These are phyloP conservation scores for Bombus sibiricus DNA, from an alignment of 1,140 invertebrate species.

Conservation along the genomic window DNA sequence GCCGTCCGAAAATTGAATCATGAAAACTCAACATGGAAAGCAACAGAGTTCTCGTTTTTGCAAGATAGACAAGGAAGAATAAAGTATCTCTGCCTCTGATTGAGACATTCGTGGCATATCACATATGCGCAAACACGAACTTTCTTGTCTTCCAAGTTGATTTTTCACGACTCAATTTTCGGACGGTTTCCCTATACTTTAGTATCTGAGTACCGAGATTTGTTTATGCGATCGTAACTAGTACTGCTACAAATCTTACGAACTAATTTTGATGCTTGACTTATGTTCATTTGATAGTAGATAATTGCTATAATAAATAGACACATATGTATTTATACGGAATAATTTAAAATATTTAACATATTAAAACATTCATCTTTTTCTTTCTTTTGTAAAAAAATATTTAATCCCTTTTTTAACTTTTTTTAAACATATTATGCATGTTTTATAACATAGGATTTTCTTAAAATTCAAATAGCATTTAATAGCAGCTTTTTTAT, in stretches of 20 bases:
- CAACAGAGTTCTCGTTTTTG: too few relatives aligned
- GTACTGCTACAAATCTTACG: not conserved
- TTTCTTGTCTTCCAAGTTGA: too few relatives aligned
- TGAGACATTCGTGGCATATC: too few relatives aligned
- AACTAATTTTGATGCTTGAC: not conserved
- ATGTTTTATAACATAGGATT: not conserved
- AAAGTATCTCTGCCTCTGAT: too few relatives aligned
- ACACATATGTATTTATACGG: not conserved
- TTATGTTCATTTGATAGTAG: not conserved
- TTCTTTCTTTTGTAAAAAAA: not conserved
- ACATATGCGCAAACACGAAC: too few relatives aligned
- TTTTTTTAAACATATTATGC: not conserved
- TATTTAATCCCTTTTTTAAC: not conserved
- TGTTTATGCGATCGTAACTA: not conserved
- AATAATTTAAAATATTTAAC: not conserved
- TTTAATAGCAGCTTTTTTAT: not conserved
- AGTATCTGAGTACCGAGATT: too few relatives aligned
- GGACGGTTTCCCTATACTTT: too few relatives aligned
- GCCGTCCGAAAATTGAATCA: too few relatives aligned
- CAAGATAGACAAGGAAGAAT: too few relatives aligned
- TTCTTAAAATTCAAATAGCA: not conserved
- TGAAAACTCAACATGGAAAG: too few relatives aligned
- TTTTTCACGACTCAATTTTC: too few relatives aligned
- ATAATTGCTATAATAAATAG: not conserved
- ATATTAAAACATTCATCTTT: not conserved